A percentile compares a stretch with the other conserved stretches of the same genome.
Evolutionary conservation across 2,797 vertebrate species (phyloP).

Genomic region (Lacerta agilis): DNA sequence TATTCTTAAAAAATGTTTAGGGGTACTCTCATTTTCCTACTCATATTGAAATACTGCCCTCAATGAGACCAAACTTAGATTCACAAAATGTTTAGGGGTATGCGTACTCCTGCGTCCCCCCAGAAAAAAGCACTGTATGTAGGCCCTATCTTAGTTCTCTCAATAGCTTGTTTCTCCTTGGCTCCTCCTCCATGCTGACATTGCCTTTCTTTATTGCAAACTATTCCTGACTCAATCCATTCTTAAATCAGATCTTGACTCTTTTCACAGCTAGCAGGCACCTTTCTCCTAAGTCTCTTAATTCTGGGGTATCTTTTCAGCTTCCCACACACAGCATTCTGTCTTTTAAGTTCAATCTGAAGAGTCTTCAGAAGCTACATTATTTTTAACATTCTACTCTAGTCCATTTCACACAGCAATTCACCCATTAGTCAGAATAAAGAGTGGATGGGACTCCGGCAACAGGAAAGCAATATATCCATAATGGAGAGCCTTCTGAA

Average conservation of each 20-base stretch:
- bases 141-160: neutral
- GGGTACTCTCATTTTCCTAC: no score
- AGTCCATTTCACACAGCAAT: neutral
- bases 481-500: neutral
- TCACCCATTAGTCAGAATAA: neutral
- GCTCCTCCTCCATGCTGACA: neutral
- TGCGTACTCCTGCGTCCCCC: no score
- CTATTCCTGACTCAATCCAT: neutral
- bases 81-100: no score
- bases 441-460: neutral
- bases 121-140: no score
- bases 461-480: neutral
- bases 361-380: neutral
- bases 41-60: no score
- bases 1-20: no score
- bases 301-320: neutral
- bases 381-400: neutral
- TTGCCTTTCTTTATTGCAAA: neutral
- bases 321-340: neutral
- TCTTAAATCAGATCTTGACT: neutral
- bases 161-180: neutral
- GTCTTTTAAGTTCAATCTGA: neutral
- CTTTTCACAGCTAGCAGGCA: neutral
- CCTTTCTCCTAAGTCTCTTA: neutral
- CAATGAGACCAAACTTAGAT: no score